Evolutionary conservation across 1,140 invertebrate species (phyloP).

Genomic region (Drepana arcuata): DNA sequence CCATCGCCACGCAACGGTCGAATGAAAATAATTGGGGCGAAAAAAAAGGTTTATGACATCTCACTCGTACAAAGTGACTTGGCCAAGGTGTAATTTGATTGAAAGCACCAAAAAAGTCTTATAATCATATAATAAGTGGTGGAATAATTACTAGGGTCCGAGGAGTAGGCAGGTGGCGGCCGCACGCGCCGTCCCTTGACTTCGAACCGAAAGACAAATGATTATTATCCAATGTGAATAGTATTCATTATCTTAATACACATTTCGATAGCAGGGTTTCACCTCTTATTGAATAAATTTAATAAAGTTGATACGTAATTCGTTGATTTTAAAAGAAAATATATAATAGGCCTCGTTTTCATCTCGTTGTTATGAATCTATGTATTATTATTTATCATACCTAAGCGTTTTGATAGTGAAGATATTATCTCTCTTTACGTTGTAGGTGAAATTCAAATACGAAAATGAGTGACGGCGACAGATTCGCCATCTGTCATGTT

Average conservation of each 20-base stretch:
- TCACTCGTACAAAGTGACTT: conserved; percentile 55
- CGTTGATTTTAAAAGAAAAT: too few species aligned
- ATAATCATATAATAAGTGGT: conserved; percentile 70
- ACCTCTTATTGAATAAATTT: not conserved
- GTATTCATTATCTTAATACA: not conserved
- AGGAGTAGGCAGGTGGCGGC: conserved; percentile 39
- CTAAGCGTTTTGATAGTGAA: too few species aligned
- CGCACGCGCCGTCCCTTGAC: conserved; percentile 35
- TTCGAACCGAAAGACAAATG: not conserved
- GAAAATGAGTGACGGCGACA: too few species aligned
- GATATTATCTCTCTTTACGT: too few species aligned
- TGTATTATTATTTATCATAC: too few species aligned
- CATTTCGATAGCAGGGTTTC: not conserved
- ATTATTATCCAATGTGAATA: not conserved
- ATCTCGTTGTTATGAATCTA: too few species aligned
- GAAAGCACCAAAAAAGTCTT: conserved; percentile 69
- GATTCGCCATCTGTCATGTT: too few species aligned
- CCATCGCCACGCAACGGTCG: conserved; percentile 37
- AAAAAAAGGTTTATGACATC: conserved; percentile 68
- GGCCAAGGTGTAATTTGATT: conserved; percentile 70
- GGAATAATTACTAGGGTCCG: conserved; percentile 65
- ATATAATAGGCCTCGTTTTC: too few species aligned
- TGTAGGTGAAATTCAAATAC: too few species aligned
- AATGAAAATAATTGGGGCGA: conserved; percentile 28
- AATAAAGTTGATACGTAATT: not conserved